Evolutionary conservation across 2,113 vertebrate genomes (phyloP), one percentile per base, ranked within the genome.

Genomic region (Paracanthobrama guichenoti): DNA sequence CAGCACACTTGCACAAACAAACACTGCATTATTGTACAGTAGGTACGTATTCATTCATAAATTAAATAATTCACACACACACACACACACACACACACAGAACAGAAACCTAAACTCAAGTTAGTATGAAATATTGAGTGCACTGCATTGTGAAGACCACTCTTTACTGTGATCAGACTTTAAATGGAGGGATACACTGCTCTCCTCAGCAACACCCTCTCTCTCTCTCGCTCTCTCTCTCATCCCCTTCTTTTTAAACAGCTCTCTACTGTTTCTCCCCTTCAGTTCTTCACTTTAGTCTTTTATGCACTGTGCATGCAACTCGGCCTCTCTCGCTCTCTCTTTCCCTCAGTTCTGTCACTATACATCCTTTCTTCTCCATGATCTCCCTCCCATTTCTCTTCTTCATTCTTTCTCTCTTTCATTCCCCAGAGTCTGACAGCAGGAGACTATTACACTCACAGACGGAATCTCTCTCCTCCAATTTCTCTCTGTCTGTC

Each of bases 401-500:
- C 81, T 85, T 48, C 3, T 16, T 79, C 48, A 7, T 72, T 76
- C 87, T 62, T 66, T 87, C 85, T 35, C 83, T 26, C 64, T 80
- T 64, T 55, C 74, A 87, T 91, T 91, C 92, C 93, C 92, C 81
- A 81, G 88, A 89, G 92, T 92, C 90, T 82, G 79, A 91, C 91
- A 90, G 89, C 93, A 88, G 92, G 90, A 94, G 92, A 93, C 92
- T 90, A 92, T 92, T 92, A 93, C 92, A 89, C 90, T 93, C 93
- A 91, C 91, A 93, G 92, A 94, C 92, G 77, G 92, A 92, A 92
- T 91, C 89, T 85, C 91, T 91, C 92, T 91, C 92, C 90, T 89
- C 90, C 92, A 91, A 92, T 94, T 91, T 93, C 93, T 93, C 90
- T 92, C 92, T 89, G 88, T 92, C 91, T 89, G 89, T 87, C 90